Conservation (phyloP, 2,888 invertebrate genomes). For the Syrphus vitripennis region DNA sequence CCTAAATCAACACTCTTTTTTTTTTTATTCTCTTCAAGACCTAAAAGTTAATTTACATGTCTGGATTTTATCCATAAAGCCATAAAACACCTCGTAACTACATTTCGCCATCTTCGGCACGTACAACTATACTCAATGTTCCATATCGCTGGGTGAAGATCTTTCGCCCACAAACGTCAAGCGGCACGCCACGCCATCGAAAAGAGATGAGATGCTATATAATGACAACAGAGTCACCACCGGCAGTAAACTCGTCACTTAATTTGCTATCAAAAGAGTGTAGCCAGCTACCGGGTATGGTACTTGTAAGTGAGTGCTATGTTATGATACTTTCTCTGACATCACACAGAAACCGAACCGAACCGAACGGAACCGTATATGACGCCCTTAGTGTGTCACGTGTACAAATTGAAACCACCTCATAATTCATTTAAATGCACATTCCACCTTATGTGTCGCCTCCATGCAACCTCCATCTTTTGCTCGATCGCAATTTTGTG, state of each 20-base stretch:
- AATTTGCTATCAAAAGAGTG: slow-evolving; percentile 8
- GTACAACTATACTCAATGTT: slow-evolving; percentile 26
- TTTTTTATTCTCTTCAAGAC: not conserved
- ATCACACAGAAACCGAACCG: not conserved
- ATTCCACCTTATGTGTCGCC: slow-evolving; percentile 25
- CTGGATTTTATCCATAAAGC: slow-evolving; percentile 27
- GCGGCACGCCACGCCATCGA: slow-evolving; percentile 18
- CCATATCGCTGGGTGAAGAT: slow-evolving; percentile 38
- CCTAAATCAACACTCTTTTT: slow-evolving; percentile 23
- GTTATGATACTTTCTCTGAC: slow-evolving; percentile 41
- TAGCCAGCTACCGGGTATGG: slow-evolving; percentile 31
- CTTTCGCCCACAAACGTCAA: slow-evolving; percentile 49
- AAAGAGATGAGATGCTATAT: slow-evolving; percentile 3
- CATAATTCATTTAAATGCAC: slow-evolving; percentile 48
- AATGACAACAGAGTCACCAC: slow-evolving; percentile 32
- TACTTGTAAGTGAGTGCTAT: slow-evolving; percentile 3
- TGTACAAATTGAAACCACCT: slow-evolving; percentile 39
- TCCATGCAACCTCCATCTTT: slow-evolving; percentile 15
- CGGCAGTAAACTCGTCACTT: slow-evolving; percentile 50
- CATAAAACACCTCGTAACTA: slow-evolving; percentile 52
- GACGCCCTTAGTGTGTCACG: slow-evolving; percentile 57
- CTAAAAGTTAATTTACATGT: slow-evolving; percentile 35
- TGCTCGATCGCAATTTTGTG: not conserved
- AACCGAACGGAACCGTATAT: not conserved
- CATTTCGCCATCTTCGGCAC: slow-evolving; percentile 42